Percentiles rank a stretch among this genome's conserved stretches.
These are phyloP conservation scores for Leptonema lineaticorne DNA, from an alignment of 1,140 invertebrate genomes.

Conservation along the genomic window DNA sequence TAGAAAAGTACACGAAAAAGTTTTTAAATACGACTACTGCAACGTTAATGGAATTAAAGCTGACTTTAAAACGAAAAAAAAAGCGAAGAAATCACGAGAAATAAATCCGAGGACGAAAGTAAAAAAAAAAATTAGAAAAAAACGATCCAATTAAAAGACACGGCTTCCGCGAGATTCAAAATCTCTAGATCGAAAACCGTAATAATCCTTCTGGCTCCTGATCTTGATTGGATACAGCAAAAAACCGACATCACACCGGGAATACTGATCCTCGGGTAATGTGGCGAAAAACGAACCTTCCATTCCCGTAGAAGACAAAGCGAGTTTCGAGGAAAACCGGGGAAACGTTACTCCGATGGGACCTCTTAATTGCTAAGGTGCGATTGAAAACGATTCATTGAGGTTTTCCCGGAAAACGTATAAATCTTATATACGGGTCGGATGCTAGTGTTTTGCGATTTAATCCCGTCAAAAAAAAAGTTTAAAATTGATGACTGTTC, in stretches of 20 bases:
- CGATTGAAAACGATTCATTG: slow-evolving; percentile 27
- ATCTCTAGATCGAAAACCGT: not conserved
- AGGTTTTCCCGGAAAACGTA: too few species aligned
- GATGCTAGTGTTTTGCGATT: not conserved
- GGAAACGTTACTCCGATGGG: slow-evolving; percentile 3
- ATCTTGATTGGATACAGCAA: slow-evolving; percentile 25
- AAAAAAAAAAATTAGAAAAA: too few species aligned
- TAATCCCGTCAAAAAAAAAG: not conserved
- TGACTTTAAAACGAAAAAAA: too few species aligned
- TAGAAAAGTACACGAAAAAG: too few species aligned
- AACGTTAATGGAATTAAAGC: too few species aligned
- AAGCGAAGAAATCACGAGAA: too few species aligned
- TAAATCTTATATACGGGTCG: not conserved
- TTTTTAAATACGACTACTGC: too few species aligned
- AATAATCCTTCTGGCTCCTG: not conserved
- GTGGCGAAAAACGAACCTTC: slow-evolving; percentile 11
- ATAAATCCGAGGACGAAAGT: too few species aligned
- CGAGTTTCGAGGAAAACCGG: not conserved
- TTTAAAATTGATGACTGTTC: too few species aligned
- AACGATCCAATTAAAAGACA: not conserved
- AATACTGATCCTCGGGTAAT: slow-evolving; percentile 22
- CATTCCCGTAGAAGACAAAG: not conserved
- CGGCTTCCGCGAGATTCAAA: not conserved
- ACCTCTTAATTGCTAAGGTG: slow-evolving; percentile 18
- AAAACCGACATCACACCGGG: slow-evolving; percentile 18